Conservation (phyloP, 2,113 vertebrate genomes). For the Erythrolamprus reginae region DNA sequence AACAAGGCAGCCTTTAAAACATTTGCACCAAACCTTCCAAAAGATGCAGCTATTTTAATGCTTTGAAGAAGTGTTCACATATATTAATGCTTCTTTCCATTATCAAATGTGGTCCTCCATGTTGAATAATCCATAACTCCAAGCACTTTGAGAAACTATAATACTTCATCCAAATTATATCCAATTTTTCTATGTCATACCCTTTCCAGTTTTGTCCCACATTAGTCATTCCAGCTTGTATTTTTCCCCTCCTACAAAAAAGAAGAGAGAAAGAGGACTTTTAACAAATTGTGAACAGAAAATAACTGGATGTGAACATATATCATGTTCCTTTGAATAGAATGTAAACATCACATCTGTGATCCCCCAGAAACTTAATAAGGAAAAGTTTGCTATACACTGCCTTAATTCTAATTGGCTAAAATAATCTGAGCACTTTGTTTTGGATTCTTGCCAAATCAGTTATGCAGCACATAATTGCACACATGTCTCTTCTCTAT, state of each 20-base stretch:
- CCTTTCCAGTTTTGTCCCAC: neutral
- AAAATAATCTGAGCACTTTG: neutral
- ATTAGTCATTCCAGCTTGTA: neutral
- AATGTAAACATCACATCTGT: neutral
- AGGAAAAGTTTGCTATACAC: neutral
- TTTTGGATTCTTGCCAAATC: neutral
- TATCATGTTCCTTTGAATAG: neutral
- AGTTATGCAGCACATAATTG: neutral
- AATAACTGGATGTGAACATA: neutral
- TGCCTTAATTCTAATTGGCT: neutral
- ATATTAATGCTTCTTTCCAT: neutral
- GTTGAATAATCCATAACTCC: neutral
- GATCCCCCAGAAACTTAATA: neutral
- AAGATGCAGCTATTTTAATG: neutral
- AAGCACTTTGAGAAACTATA: neutral
- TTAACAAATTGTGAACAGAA: neutral
- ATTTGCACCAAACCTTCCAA: neutral
- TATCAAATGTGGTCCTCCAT: neutral
- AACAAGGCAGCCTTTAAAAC: neutral
- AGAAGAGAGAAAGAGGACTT: neutral
- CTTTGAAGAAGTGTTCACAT: neutral
- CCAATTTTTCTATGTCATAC: neutral
- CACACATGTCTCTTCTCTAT: neutral
- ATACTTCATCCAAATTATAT: neutral
- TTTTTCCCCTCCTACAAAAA: neutral